Conservation (phyloP, 2,113 vertebrate genomes). For the Melanocharis versteri region DNA sequence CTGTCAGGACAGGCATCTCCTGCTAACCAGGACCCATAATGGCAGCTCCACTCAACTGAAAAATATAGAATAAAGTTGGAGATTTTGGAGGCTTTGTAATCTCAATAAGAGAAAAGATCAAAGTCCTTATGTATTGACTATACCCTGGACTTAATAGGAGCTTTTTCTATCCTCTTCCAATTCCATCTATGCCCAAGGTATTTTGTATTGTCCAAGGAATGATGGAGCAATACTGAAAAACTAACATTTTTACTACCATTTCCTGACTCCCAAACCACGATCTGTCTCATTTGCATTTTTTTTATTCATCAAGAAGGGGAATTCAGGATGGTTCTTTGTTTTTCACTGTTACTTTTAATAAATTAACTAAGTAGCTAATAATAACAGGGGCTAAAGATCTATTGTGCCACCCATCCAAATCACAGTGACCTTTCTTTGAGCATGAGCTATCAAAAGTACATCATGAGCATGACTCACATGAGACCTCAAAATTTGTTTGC, state of each 20-base stretch:
- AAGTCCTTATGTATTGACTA: background rate
- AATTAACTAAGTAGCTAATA: background rate
- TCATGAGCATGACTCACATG: background rate
- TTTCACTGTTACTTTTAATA: background rate
- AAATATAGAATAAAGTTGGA: background rate
- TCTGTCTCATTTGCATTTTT: background rate
- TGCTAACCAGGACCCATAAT: background rate
- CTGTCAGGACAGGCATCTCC: background rate
- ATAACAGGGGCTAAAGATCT: background rate
- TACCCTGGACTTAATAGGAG: background rate
- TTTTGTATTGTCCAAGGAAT: background rate
- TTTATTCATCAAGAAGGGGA: background rate
- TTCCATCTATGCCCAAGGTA: background rate
- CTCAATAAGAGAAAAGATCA: background rate
- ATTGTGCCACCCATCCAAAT: background rate
- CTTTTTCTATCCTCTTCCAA: background rate
- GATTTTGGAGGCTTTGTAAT: background rate
- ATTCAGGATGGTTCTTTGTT: background rate
- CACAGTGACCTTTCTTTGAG: background rate
- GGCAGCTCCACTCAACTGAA: background rate
- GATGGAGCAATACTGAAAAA: background rate
- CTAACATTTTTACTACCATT: background rate
- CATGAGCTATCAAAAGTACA: background rate
- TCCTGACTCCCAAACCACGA: background rate
- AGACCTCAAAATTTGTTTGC: slow-evolving; percentile 39